These are phyloP conservation scores for Xestia ashworthii DNA, from an alignment of 2,888 invertebrate genomes.

Conservation along the genomic window DNA sequence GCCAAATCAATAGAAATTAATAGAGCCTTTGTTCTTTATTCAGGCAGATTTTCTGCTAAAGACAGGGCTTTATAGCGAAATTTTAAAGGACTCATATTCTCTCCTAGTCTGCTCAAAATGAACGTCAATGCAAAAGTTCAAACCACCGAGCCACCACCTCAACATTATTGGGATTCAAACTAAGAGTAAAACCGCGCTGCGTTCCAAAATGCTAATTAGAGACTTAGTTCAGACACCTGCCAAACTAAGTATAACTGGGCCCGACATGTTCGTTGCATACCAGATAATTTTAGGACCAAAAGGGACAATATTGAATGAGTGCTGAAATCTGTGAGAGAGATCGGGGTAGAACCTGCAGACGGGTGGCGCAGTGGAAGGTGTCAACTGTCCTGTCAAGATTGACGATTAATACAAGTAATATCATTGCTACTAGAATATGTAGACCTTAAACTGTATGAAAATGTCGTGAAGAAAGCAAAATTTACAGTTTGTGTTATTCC, in stretches of 20 bases:
- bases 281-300: background rate
- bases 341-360: background rate
- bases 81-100: background rate
- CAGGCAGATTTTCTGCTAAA: background rate
- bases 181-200: slow-evolving; percentile 4
- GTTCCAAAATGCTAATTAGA: slow-evolving; percentile 42
- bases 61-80: background rate
- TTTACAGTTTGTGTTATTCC: background rate
- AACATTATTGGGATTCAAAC: slow-evolving; percentile 38
- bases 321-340: background rate
- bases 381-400: background rate
- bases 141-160: background rate
- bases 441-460: background rate
- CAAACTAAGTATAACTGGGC: slow-evolving; percentile 29
- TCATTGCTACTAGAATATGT: background rate
- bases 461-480: background rate
- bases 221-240: slow-evolving; percentile 37
- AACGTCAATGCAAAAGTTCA: background rate
- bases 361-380: too few species aligned
- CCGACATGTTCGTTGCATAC: slow-evolving; percentile 12
- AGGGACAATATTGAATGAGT: background rate
- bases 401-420: background rate
- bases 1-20: too few species aligned
- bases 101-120: background rate
- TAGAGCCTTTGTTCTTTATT: background rate